Evolutionary conservation across 2,888 invertebrate species (phyloP), one percentile per base, ranked within the genome.

Genomic region (Priocnemis perturbator): DNA sequence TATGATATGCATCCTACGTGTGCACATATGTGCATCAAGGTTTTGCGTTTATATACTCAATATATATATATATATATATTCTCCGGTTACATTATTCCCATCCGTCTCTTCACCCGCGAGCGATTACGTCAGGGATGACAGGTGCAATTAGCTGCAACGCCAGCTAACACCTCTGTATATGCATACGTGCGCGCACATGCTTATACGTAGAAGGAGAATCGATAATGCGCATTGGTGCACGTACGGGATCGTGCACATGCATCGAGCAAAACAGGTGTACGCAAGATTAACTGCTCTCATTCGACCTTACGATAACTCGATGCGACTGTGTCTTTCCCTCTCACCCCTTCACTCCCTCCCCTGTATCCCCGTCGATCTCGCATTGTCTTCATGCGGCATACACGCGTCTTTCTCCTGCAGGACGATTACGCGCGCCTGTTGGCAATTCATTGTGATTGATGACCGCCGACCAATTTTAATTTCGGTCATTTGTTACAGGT

Each of bases 101-200:
- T 76, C 69, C 66, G 69, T 73, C 73, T 72, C 69, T 73, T 69
- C 45, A 52, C 60, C 52, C 65, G 26, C 69, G 61, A 81, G 81
- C 76, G 76, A 83, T 82, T 83, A 81, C 74, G 70, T 73, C 72
- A 67, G 58, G 73, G 69, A 76, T 81, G 81, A 78, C 80, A 78
- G 81, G 77, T 70, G 79, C 78, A 83, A 83, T 83, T 83, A 83
- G 78, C 77, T 75, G 66, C 71, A 72, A 77, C 72, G 67, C 62
- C 62, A 63, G 72, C 60, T 67, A 53, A 52, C 65, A 72, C 61
- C 63, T 23, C n/a, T 23, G 48, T 50, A 52, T 52, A 47, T 67
- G 67, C 69, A 74, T 74, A 67, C 76, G 67, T 67, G 60, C 48
- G 56, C 59, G 71, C 63, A 69, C 37, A 11, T 37, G 37, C 37